A percentile compares a stretch with the other conserved stretches of the same genome.
Evolutionary conservation across 2,888 invertebrate species (phyloP).

Genomic region (Blomia tropicalis): DNA sequence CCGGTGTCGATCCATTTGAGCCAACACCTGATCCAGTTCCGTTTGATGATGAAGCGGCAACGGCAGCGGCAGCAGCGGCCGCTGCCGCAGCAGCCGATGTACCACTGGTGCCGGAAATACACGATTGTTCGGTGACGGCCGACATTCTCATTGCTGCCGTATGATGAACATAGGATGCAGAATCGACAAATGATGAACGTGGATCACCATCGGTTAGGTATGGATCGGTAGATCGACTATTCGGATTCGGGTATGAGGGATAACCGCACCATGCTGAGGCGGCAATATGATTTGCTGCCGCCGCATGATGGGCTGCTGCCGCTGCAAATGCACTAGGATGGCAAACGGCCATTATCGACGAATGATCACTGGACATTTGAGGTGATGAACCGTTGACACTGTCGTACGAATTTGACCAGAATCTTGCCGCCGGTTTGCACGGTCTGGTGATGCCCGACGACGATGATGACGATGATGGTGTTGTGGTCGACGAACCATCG

Average conservation of each 20-base stretch:
- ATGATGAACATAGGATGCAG: neutral
- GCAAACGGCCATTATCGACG: conserved; percentile 19
- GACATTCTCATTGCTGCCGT: conserved; percentile 17
- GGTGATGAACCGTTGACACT: conserved; percentile 3
- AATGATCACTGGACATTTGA: conserved; percentile 20
- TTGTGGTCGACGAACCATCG: neutral
- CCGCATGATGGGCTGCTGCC: conserved; percentile 20
- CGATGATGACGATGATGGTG: neutral
- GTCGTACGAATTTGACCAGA: conserved; percentile 24
- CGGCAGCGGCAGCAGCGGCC: neutral
- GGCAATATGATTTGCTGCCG: conserved; percentile 19
- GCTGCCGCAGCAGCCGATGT: neutral
- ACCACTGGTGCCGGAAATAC: too few species aligned
- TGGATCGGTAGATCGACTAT: conserved; percentile 8
- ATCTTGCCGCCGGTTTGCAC: conserved; percentile 17
- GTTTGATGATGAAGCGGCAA: too few species aligned
- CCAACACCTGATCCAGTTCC: neutral
- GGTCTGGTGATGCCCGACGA: neutral
- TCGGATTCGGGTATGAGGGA: conserved; percentile 25
- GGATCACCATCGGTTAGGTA: conserved; percentile 18
- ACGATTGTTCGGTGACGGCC: conserved; percentile 12
- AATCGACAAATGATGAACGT: conserved; percentile 15
- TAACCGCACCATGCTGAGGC: conserved; percentile 28
- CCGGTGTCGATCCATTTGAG: neutral
- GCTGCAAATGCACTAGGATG: conserved; percentile 20